These are phyloP conservation scores for Oegoconia quadripuncta DNA, from an alignment of 2,888 invertebrate genomes.

Conservation along the genomic window DNA sequence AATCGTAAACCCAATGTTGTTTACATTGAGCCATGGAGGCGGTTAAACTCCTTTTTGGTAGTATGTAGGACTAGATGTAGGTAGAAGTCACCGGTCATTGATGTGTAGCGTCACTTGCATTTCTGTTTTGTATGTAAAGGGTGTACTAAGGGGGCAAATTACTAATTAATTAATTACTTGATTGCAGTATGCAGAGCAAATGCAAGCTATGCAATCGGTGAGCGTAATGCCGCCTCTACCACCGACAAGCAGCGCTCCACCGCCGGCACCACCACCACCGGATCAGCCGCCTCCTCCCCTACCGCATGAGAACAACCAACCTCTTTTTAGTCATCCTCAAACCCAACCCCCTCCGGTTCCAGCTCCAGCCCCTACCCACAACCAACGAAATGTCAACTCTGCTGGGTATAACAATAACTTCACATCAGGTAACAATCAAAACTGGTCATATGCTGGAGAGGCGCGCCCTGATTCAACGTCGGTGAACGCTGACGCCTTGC, in stretches of 20 bases:
- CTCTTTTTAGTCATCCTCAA: constrained; percentile 41
- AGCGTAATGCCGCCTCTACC: constrained; percentile 35
- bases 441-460: constrained; percentile 40
- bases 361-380: constrained; percentile 18
- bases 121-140: no score
- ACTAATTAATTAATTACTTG: no score
- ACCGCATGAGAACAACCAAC: constrained; percentile 67
- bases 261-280: constrained; percentile 43
- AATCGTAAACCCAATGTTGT: no score
- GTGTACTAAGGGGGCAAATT: no score
- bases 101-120: no score
- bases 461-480: constrained; percentile 16
- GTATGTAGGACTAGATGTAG: no score
- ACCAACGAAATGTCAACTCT: constrained; percentile 14
- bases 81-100: no score
- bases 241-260: constrained; percentile 28
- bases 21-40: no score
- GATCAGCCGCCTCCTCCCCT: constrained; percentile 50
- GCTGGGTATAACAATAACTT: constrained; percentile 30
- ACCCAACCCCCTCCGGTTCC: constrained; percentile 24
- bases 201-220: constrained; percentile 52
- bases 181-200: constrained; percentile 45
- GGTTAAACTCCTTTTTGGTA: no score
- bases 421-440: constrained; percentile 48
- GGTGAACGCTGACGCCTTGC: constrained; percentile 56